A percentile compares a stretch with the other conserved stretches of the same genome.
These are phyloP conservation scores for Sander vitreus DNA, from an alignment of 2,113 vertebrate genomes.

Conservation along the genomic window DNA sequence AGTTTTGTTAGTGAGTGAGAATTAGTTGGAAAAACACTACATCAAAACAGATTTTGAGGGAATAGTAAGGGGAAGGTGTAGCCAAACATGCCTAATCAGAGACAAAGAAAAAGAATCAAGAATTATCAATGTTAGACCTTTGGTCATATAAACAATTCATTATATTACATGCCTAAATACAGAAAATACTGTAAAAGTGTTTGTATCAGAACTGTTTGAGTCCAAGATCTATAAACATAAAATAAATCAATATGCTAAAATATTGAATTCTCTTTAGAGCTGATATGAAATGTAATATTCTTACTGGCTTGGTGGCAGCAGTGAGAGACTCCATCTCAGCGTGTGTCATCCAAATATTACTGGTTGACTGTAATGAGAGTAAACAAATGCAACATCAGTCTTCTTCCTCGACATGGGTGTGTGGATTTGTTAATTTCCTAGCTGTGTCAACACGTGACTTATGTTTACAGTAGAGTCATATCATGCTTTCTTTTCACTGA, in stretches of 20 bases:
- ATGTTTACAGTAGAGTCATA: not conserved
- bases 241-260: not conserved
- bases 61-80: conserved; percentile 77
- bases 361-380: conserved; percentile 87
- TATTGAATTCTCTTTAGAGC: not conserved
- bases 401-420: not conserved
- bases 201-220: not conserved
- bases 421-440: not conserved
- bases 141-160: conserved; percentile 7
- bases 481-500: not conserved
- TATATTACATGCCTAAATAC: not conserved
- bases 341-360: conserved; percentile 97
- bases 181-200: not conserved
- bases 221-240: not conserved
- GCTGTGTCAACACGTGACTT: too few relatives aligned
- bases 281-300: conserved; percentile 45
- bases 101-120: conserved; percentile 78
- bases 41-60: conserved; percentile 80
- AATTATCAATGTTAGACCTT: conserved; percentile 49
- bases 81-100: conserved; percentile 84
- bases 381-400: conserved; percentile 21
- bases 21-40: conserved; percentile 83
- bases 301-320: conserved; percentile 92
- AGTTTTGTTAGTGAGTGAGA: conserved; percentile 85
- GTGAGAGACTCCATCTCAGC: conserved; percentile 95